These are phyloP conservation scores for Oscheius sp. DNA, from an alignment of 2,888 invertebrate species.

Conservation along the genomic window DNA sequence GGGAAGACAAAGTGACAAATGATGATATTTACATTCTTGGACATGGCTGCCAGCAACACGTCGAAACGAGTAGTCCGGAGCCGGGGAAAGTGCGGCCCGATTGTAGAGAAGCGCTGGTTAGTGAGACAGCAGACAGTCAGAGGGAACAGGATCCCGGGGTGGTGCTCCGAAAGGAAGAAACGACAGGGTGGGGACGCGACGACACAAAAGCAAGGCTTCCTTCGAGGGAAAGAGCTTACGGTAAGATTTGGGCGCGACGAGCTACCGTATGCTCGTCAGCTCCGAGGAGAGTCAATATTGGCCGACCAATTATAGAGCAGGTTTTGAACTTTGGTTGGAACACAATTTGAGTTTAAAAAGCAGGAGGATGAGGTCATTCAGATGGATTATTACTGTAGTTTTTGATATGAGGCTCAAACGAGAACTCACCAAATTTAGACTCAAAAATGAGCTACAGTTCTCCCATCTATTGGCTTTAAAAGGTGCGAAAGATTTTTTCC, in stretches of 20 bases:
- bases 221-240: background rate
- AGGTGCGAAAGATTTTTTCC: no score
- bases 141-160: constrained; percentile 24
- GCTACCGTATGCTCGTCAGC: constrained; percentile 1
- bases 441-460: no score
- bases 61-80: constrained; percentile 27
- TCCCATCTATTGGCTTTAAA: no score
- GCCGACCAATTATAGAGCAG: no score
- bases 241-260: background rate
- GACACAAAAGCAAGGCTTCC: background rate
- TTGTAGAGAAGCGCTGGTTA: background rate
- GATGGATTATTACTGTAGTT: no score
- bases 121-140: constrained; percentile 26
- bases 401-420: no score
- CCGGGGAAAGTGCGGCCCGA: constrained; percentile 24
- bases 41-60: background rate
- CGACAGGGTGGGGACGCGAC: background rate
- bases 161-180: constrained; percentile 28
- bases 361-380: background rate
- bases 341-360: no score
- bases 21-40: background rate
- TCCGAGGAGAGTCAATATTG: background rate
- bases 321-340: no score
- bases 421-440: no score
- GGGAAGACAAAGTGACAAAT: background rate